These are phyloP conservation scores for Dorcus hopei DNA, from an alignment of 2,888 invertebrate genomes.

Conservation along the genomic window DNA sequence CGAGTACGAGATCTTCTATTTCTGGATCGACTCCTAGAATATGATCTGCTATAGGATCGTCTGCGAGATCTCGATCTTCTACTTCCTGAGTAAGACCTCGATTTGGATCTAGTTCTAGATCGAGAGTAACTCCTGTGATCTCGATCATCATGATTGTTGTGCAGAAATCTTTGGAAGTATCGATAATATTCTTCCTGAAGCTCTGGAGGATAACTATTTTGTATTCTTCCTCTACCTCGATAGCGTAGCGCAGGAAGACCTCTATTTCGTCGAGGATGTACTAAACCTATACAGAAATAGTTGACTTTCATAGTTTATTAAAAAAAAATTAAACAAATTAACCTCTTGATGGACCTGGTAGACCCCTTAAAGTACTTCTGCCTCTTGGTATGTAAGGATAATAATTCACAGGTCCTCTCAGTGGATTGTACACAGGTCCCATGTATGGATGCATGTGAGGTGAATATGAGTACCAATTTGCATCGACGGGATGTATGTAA, in stretches of 20 bases:
- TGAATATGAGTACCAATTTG: neutral
- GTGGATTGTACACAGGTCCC: constrained; percentile 8
- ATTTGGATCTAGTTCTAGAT: constrained; percentile 31
- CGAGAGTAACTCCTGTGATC: constrained; percentile 49
- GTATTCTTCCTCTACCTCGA: constrained; percentile 27
- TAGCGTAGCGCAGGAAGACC: neutral
- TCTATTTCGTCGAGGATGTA: too few relatives aligned
- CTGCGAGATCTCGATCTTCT: constrained; percentile 21
- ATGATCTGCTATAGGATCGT: constrained; percentile 22
- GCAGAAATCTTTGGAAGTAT: constrained; percentile 60
- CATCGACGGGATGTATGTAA: neutral
- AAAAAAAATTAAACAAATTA: constrained; percentile 7
- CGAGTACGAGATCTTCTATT: constrained; percentile 27
- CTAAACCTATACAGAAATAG: neutral
- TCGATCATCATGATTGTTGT: constrained; percentile 54
- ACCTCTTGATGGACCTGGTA: constrained; percentile 38
- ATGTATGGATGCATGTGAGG: constrained; percentile 11
- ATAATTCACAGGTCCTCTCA: constrained; percentile 31
- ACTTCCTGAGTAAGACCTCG: constrained; percentile 20
- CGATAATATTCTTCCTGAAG: constrained; percentile 53
- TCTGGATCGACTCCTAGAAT: constrained; percentile 31
- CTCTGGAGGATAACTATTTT: constrained; percentile 32
- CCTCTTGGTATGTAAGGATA: constrained; percentile 31
- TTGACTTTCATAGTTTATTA: neutral
- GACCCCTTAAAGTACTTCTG: constrained; percentile 35